Conservation (phyloP, 2,113 vertebrate species). For the Hiodon tergisus region DNA sequence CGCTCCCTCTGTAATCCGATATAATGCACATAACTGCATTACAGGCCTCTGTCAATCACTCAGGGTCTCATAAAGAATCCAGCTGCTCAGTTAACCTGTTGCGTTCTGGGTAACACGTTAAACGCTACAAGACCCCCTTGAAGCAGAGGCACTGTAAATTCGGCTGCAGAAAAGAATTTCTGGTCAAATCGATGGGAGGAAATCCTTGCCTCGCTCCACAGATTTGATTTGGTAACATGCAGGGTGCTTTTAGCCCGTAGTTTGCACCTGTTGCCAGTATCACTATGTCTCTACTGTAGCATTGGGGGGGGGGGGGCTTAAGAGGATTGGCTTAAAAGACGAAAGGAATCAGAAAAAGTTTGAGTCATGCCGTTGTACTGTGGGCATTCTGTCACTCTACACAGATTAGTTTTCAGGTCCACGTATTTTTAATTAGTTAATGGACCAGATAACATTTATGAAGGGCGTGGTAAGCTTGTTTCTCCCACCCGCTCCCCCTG, state of each 20-base stretch:
- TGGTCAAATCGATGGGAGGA: too few relatives aligned
- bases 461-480: constrained; percentile 56
- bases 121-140: neutral
- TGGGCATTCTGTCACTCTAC: constrained; percentile 35
- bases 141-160: too few relatives aligned
- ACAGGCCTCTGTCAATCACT: neutral
- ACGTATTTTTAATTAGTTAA: constrained; percentile 72
- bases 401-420: constrained; percentile 45
- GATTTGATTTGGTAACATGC: too few relatives aligned
- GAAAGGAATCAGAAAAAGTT: constrained; percentile 4
- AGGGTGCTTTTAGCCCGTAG: too few relatives aligned
- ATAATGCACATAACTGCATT: neutral
- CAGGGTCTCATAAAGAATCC: neutral
- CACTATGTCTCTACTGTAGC: too few relatives aligned
- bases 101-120: constrained; percentile 6
- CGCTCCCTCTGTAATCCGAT: neutral
- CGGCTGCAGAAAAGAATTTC: too few relatives aligned
- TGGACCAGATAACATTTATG: constrained; percentile 69
- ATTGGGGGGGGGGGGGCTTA: too few relatives aligned
- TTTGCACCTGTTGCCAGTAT: too few relatives aligned
- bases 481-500: constrained; percentile 34
- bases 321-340: neutral
- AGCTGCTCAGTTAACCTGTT: constrained; percentile 8
- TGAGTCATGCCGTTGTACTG: constrained; percentile 52
- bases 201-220: too few relatives aligned